Conservation (phyloP, 2,888 invertebrate genomes). For the Spodoptera picta region DNA sequence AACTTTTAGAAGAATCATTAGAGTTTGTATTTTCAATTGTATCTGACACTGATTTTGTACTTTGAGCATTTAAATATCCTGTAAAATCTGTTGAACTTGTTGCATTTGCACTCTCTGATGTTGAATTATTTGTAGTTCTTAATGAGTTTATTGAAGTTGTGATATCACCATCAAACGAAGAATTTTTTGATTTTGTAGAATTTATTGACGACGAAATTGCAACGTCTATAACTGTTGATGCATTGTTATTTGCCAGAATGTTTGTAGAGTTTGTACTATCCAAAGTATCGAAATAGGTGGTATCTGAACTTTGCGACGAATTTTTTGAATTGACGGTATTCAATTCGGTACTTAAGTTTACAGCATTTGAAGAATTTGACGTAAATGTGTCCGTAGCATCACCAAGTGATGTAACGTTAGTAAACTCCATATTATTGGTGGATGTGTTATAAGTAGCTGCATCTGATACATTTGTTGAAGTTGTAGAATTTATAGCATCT, state of each 20-base stretch:
- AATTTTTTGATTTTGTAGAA: constrained; percentile 18
- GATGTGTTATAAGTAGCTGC: constrained; percentile 12
- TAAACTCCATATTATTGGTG: neutral
- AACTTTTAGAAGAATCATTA: constrained; percentile 15
- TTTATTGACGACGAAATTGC: constrained; percentile 11
- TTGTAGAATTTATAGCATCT: constrained; percentile 21
- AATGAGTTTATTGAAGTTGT: constrained; percentile 10
- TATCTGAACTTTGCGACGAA: constrained; percentile 14
- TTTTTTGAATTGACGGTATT: constrained; percentile 17
- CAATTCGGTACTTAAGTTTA: constrained; percentile 6
- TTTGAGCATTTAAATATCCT: constrained; percentile 4
- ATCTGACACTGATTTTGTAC: neutral
- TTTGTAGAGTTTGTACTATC: constrained; percentile 17
- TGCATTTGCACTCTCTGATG: constrained; percentile 21
- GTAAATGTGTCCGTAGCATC: constrained; percentile 7
- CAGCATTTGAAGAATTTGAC: constrained; percentile 10
- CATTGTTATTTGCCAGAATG: constrained; percentile 1
- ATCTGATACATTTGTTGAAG: constrained; percentile 15
- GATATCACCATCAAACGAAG: constrained; percentile 2
- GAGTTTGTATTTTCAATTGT: constrained; percentile 11
- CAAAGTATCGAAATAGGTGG: constrained; percentile 10
- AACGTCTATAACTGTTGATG: neutral
- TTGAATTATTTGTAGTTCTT: constrained; percentile 2
- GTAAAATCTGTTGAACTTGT: constrained; percentile 8
- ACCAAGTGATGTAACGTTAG: constrained; percentile 17